Evolutionary conservation across 2,797 vertebrate species (phyloP), one percentile per base, ranked within the genome.

Genomic region (Halcyon leucocephala): DNA sequence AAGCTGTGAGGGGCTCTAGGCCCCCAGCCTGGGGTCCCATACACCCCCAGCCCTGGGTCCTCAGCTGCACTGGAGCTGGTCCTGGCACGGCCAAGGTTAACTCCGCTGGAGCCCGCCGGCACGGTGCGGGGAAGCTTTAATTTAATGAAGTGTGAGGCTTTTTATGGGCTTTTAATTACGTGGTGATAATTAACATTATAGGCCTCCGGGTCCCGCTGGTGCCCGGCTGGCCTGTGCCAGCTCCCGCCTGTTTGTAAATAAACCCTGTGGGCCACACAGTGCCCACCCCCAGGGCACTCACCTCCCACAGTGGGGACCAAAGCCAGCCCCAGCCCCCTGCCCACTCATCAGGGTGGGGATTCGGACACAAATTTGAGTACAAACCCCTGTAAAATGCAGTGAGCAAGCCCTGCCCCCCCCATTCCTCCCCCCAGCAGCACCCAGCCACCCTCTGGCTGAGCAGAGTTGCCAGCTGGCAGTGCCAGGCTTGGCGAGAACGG

Each of bases 91-190:
- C 61, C 64, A 66, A 96, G 95, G 96, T 97, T 97, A 97, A 97
- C 74, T 41, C 81, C 18, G 37, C 64, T 33, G 54, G 51, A 92
- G 85, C 85, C 95, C 37, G 14, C 8, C 29, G 28, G 93, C 89
- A 64, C 69, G 9, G 89, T 92, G 87, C 18, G 7, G 82, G 79
- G 72, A 96, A 97, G 96, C 79, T 97, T 96, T 97, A 97, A 98
- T 97, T 96, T 97, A 97, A 98, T 97, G 97, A 97, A 97, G 95
- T 97, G 97, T 95, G 96, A 96, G 96, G 96, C 95, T 97, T 96
- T 98, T 97, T 97, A 97, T 97, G 94, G 95, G 95, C 97, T 98
- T 98, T 98, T 98, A 98, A 98, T 98, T 98, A 98, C 90, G 69
- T 93, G 65, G 89, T 83, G 86, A 97, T 98, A 98, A 98, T 98